These are phyloP conservation scores for Proisotoma minuta DNA, from an alignment of 2,888 invertebrate species.

Conservation along the genomic window DNA sequence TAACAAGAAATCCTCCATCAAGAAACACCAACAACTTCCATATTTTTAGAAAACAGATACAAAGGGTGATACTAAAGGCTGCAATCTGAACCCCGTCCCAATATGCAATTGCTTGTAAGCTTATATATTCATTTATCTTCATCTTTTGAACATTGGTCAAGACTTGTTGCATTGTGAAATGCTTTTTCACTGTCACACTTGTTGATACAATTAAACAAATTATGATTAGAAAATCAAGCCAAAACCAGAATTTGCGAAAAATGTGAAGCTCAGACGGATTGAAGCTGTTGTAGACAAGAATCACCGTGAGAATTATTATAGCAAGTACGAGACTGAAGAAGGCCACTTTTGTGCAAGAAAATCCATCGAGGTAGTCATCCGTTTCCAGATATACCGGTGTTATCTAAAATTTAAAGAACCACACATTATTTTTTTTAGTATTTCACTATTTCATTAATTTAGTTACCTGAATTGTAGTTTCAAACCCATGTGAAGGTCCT, in stretches of 20 bases:
- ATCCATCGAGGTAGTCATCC: slow-evolving; percentile 17
- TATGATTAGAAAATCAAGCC: slow-evolving; percentile 29
- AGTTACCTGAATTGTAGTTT: slow-evolving; percentile 17
- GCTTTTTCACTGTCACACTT: slow-evolving; percentile 1
- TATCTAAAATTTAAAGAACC: slow-evolving; percentile 8
- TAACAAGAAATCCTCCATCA: slow-evolving; percentile 25
- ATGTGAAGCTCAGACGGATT: not conserved
- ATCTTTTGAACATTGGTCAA: slow-evolving; percentile 7
- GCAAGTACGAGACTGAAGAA: not conserved
- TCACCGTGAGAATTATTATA: not conserved
- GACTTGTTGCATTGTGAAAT: not conserved
- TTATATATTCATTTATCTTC: slow-evolving; percentile 26
- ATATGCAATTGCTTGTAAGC: slow-evolving; percentile 23
- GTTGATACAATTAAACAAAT: slow-evolving; percentile 13
- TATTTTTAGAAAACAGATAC: slow-evolving; percentile 27
- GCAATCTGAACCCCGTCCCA: slow-evolving; percentile 24
- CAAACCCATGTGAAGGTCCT: slow-evolving; percentile 22
- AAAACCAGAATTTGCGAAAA: slow-evolving; percentile 19
- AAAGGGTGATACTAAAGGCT: slow-evolving; percentile 23
- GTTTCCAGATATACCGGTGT: slow-evolving; percentile 23
- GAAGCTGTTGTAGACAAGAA: not conserved
- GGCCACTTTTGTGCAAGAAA: not conserved
- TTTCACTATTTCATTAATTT: not conserved
- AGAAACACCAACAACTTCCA: slow-evolving; percentile 32
- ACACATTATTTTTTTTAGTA: too few relatives aligned